Evolutionary conservation across 1,140 invertebrate genomes (phyloP).

Genomic region (Leptopilina clavipes): DNA sequence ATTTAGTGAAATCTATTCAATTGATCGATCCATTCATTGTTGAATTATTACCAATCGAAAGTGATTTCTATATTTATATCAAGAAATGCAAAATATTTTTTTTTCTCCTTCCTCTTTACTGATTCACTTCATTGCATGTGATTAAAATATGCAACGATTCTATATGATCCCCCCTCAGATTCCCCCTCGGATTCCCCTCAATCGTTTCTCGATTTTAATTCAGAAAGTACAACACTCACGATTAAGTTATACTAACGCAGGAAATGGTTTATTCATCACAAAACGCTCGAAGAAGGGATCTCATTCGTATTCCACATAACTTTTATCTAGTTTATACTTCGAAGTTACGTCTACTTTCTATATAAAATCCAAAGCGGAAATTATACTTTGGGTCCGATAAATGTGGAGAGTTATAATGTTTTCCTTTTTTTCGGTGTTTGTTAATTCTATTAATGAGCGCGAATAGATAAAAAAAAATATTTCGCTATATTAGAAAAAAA

Average conservation of each 20-base stretch:
- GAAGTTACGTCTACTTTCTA: constrained; percentile 21
- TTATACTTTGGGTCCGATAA: neutral
- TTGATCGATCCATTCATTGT: constrained; percentile 4
- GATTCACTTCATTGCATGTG: neutral
- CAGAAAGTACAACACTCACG: constrained; percentile 8
- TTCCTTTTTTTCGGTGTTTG: no score
- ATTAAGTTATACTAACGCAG: constrained; percentile 20
- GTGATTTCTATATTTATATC: neutral
- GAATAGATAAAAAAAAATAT: neutral
- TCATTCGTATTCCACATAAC: constrained; percentile 19
- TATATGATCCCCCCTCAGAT: no score
- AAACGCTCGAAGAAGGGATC: neutral
- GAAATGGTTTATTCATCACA: constrained; percentile 27
- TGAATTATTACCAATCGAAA: neutral
- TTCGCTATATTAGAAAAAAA: neutral
- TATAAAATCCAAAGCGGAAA: neutral
- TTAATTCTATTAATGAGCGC: neutral
- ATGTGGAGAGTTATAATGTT: neutral
- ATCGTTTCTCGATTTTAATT: neutral
- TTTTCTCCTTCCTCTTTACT: neutral
- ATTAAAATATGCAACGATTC: neutral
- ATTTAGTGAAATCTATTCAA: constrained; percentile 15
- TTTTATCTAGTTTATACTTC: constrained; percentile 13
- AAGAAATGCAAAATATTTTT: neutral
- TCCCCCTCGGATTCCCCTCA: neutral